Conservation (phyloP, 2,888 invertebrate species). For the Leucoptera coffeella region DNA sequence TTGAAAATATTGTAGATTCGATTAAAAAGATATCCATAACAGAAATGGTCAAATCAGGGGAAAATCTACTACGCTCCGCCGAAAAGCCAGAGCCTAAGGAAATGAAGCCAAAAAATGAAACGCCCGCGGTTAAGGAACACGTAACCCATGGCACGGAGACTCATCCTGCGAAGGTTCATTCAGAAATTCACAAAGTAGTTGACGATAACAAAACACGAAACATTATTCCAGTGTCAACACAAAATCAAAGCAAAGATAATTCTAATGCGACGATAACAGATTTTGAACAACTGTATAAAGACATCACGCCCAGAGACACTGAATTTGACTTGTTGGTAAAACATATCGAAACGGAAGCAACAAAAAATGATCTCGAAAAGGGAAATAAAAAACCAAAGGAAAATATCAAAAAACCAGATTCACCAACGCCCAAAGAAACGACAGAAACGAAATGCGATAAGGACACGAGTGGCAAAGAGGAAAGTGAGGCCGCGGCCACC, state of each 20-base stretch:
- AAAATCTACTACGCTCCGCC: no score
- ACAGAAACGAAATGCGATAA: slow-evolving; percentile 24
- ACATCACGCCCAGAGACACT: slow-evolving; percentile 23
- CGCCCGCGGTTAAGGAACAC: no score
- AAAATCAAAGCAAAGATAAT: no score
- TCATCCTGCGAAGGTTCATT: no score
- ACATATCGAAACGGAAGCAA: slow-evolving; percentile 6
- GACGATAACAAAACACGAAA: no score
- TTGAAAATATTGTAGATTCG: neutral
- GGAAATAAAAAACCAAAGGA: slow-evolving; percentile 6
- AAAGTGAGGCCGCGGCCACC: slow-evolving; percentile 1
- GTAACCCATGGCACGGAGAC: no score
- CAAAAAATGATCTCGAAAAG: slow-evolving; percentile 2
- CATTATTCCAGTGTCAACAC: no score
- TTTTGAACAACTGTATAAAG: slow-evolving; percentile 33
- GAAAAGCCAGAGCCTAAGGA: no score
- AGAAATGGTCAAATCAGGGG: no score
- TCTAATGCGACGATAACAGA: no score
- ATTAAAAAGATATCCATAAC: neutral
- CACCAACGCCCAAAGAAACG: slow-evolving; percentile 4
- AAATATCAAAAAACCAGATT: slow-evolving; percentile 5
- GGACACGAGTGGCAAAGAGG: neutral
- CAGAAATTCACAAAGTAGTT: slow-evolving; percentile 3
- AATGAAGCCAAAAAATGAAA: no score
- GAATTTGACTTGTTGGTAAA: slow-evolving; percentile 27